A percentile compares a stretch with the other conserved stretches of the same genome.
Conservation (phyloP, 2,797 vertebrate genomes). For the Premnoplex brunnescens region DNA sequence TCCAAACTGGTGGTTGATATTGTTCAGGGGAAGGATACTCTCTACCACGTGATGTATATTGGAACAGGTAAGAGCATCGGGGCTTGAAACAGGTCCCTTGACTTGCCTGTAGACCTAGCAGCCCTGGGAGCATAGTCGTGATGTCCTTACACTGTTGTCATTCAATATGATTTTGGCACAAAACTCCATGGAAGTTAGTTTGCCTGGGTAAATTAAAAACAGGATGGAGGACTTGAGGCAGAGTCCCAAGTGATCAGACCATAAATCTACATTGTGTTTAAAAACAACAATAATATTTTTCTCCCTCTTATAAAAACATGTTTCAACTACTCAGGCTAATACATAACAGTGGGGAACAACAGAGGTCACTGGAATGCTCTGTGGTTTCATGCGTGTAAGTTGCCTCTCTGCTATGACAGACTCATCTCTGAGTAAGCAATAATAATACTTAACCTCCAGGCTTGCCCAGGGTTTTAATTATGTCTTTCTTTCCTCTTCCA, state of each 20-base stretch:
- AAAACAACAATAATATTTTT: constrained; percentile 7
- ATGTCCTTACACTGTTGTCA: background rate
- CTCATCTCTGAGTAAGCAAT: background rate
- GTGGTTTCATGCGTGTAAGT: background rate
- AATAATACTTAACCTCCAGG: background rate
- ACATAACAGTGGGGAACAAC: background rate
- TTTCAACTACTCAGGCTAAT: constrained; percentile 7
- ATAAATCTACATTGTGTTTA: background rate
- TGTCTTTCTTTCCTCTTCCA: background rate
- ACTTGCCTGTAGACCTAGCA: background rate
- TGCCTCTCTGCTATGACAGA: background rate
- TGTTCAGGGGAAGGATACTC: constrained; percentile 93
- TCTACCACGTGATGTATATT: constrained; percentile 97
- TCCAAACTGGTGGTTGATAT: constrained; percentile 95
- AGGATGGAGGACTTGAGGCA: background rate
- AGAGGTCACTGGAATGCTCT: background rate
- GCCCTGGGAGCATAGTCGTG: background rate
- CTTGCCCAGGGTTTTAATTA: background rate
- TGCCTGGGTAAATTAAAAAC: constrained; percentile 7
- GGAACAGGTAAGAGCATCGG: constrained; percentile 86
- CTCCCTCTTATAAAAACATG: background rate
- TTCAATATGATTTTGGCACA: background rate
- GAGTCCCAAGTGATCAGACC: background rate
- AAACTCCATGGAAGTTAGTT: background rate
- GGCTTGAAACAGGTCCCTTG: background rate